Percentiles rank a stretch among this genome's conserved stretches.
Evolutionary conservation across 1,140 invertebrate genomes (phyloP).

Genomic region (Augochlora pura): DNA sequence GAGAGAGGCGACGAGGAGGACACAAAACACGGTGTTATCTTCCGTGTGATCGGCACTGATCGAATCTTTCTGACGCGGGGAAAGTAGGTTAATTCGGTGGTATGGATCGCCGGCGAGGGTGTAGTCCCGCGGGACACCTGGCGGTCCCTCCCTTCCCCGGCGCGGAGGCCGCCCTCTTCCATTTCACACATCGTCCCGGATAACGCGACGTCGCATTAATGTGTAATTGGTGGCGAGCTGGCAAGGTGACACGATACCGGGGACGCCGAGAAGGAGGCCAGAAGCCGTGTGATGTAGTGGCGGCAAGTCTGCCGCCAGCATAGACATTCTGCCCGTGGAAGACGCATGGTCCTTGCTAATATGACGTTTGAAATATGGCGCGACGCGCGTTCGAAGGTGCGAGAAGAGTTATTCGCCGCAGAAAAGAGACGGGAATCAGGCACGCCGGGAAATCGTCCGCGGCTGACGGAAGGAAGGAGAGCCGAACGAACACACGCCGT

Average conservation of each 20-base stretch:
- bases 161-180: conserved; percentile 17
- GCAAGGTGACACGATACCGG: conserved; percentile 62
- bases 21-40: conserved; percentile 46
- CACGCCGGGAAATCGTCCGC: background rate
- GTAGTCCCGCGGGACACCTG: conserved; percentile 57
- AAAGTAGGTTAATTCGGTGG: conserved; percentile 70
- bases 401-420: conserved; percentile 20
- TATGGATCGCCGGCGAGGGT: conserved; percentile 47
- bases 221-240: conserved; percentile 68
- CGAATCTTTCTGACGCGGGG: conserved; percentile 47
- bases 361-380: conserved; percentile 76
- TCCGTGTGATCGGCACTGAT: conserved; percentile 44
- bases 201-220: conserved; percentile 69
- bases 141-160: no score
- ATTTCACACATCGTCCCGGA: conserved; percentile 58
- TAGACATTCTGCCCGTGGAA: conserved; percentile 73
- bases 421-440: conserved; percentile 42
- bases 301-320: conserved; percentile 62
- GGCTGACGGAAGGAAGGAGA: background rate
- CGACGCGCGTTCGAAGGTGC: conserved; percentile 62
- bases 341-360: conserved; percentile 74
- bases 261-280: conserved; percentile 57
- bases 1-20: background rate
- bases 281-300: conserved; percentile 65
- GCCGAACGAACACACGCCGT: background rate